phyloP scores from a whole-genome alignment of 2,888 invertebrate genomes.

The Osmoderma eremita region DNA sequence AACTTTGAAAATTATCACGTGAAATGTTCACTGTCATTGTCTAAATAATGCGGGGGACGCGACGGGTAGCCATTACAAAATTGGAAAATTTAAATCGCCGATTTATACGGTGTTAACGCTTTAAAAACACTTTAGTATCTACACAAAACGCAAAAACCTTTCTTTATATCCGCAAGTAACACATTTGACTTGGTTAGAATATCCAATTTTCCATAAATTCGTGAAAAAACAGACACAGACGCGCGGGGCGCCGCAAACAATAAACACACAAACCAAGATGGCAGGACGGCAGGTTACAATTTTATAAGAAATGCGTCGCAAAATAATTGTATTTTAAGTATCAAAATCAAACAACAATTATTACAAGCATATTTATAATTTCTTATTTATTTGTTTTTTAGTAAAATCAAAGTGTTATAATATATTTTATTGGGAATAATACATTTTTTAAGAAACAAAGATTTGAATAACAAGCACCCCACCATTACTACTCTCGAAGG shows the following conservation, averaged over 20 bases:
- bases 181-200: conserved; percentile 23
- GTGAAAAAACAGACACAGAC: conserved; percentile 50
- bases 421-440: neutral
- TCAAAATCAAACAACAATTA: conserved; percentile 2
- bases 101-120: conserved; percentile 10
- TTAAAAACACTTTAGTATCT: conserved; percentile 35
- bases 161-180: conserved; percentile 30
- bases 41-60: conserved; percentile 75
- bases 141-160: conserved; percentile 38
- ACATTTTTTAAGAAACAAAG: conserved; percentile 13
- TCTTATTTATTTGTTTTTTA: neutral
- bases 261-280: conserved; percentile 64
- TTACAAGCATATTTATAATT: neutral
- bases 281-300: conserved; percentile 62
- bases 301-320: conserved; percentile 49
- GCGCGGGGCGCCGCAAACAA: conserved; percentile 65
- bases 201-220: conserved; percentile 35
- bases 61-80: conserved; percentile 74
- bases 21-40: conserved; percentile 71
- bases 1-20: conserved; percentile 60
- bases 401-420: neutral
- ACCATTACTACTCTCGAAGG: conserved; percentile 6
- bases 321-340: conserved; percentile 41
- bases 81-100: conserved; percentile 51
- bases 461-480: conserved; percentile 28